Conservation (phyloP, 2,888 invertebrate genomes). For the Lymantria monacha region DNA sequence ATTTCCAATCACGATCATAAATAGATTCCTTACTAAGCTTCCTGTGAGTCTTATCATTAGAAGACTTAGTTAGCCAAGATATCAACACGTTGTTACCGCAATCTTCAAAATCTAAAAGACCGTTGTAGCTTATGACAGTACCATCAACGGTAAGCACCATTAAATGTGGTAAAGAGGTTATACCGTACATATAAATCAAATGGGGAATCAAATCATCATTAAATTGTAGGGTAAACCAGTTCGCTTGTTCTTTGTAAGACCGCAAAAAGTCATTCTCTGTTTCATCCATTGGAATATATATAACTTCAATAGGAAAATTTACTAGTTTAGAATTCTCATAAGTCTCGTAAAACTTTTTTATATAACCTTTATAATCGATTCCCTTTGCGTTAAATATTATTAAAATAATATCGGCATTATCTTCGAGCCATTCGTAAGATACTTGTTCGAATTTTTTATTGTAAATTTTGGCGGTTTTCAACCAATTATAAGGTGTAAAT, state of each 20-base stretch:
- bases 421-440: slow-evolving; percentile 48
- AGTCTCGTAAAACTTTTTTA: slow-evolving; percentile 58
- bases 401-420: slow-evolving; percentile 53
- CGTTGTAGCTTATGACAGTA: slow-evolving; percentile 52
- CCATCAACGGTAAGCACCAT: slow-evolving; percentile 53
- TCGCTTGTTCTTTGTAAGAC: slow-evolving; percentile 58
- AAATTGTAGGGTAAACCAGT: slow-evolving; percentile 65
- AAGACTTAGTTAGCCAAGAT: slow-evolving; percentile 54
- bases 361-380: slow-evolving; percentile 52
- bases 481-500: slow-evolving; percentile 49
- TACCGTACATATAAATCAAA: slow-evolving; percentile 53
- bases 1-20: slow-evolving; percentile 58
- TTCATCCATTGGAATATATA: slow-evolving; percentile 63
- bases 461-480: slow-evolving; percentile 47
- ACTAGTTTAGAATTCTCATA: slow-evolving; percentile 60
- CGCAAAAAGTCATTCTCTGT: slow-evolving; percentile 40
- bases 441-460: slow-evolving; percentile 49
- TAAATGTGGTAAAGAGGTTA: slow-evolving; percentile 58
- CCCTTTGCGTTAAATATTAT: slow-evolving; percentile 57
- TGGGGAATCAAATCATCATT: slow-evolving; percentile 50
- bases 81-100: slow-evolving; percentile 66
- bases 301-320: slow-evolving; percentile 67
- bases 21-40: slow-evolving; percentile 48
- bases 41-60: slow-evolving; percentile 36
- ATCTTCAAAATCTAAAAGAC: slow-evolving; percentile 55